These are phyloP conservation scores for Plectropomus leopardus DNA, from an alignment of 2,113 vertebrate genomes.

Conservation along the genomic window DNA sequence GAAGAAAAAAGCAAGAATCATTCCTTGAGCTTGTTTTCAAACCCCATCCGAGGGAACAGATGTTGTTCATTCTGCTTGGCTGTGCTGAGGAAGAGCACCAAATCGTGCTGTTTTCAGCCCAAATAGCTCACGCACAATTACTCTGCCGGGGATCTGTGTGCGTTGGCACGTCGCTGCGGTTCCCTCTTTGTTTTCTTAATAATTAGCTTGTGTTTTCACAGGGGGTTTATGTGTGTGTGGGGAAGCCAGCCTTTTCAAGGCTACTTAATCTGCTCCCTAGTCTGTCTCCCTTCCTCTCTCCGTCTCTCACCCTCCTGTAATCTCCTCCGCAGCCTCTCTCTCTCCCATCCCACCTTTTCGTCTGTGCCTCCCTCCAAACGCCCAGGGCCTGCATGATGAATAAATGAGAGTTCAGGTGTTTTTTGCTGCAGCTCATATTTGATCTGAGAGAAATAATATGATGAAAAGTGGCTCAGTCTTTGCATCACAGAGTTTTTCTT, in stretches of 20 bases:
- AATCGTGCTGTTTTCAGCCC: conserved; percentile 89
- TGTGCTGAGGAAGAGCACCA: conserved; percentile 87
- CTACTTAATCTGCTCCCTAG: conserved; percentile 74
- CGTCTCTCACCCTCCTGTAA: conserved; percentile 31
- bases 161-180: conserved; percentile 86
- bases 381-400: conserved; percentile 22
- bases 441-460: conserved; percentile 29
- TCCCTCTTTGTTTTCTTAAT: conserved; percentile 91
- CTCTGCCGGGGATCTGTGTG: conserved; percentile 89
- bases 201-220: conserved; percentile 90
- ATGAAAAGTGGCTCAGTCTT: conserved; percentile 41
- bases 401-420: conserved; percentile 39
- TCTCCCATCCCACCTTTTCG: conserved; percentile 1
- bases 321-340: conserved; percentile 17
- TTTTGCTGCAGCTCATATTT: conserved; percentile 28
- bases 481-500: conserved; percentile 33
- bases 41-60: conserved; percentile 81
- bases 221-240: conserved; percentile 85
- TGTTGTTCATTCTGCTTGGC: conserved; percentile 90
- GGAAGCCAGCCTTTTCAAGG: conserved; percentile 80
- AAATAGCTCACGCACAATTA: conserved; percentile 91
- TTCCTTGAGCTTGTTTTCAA: conserved; percentile 74
- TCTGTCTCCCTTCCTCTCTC: conserved; percentile 31
- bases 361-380: not conserved
- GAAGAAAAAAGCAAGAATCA: conserved; percentile 4